A percentile compares a stretch with the other conserved stretches of the same genome.
phyloP scores from a whole-genome alignment of 2,113 vertebrate species.

The Pitta sordida region DNA sequence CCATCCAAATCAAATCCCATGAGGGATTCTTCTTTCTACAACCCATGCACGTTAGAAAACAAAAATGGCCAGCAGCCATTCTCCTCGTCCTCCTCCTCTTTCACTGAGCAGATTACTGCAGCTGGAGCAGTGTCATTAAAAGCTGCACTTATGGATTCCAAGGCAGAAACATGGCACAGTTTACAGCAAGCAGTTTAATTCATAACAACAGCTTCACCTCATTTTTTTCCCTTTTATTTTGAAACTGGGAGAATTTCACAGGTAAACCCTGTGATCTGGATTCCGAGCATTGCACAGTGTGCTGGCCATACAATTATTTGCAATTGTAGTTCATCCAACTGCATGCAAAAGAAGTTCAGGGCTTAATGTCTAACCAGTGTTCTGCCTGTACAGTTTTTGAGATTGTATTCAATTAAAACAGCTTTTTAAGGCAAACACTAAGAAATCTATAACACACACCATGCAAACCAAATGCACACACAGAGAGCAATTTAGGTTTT shows the following conservation, averaged over 20 bases:
- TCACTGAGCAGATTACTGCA: conserved; percentile 28
- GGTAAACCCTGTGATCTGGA: neutral
- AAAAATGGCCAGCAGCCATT: conserved; percentile 58
- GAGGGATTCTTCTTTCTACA: conserved; percentile 53
- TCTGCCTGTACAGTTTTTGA: neutral
- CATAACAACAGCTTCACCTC: neutral
- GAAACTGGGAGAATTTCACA: neutral
- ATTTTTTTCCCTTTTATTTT: rapidly evolving
- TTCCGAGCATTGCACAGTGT: neutral
- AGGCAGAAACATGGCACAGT: neutral
- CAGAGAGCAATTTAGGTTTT: neutral
- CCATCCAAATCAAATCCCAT: conserved; percentile 49
- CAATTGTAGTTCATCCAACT: neutral
- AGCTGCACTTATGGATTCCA: neutral
- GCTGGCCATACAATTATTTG: neutral
- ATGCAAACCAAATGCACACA: neutral
- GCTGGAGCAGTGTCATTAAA: conserved; percentile 43
- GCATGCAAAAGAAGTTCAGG: neutral
- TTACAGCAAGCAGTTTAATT: neutral
- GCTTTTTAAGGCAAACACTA: neutral
- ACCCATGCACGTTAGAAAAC: conserved; percentile 32
- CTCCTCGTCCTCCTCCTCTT: conserved; percentile 9
- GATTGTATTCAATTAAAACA: neutral
- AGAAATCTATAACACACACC: neutral
- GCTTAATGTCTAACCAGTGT: neutral